Percentiles rank a stretch among this genome's conserved stretches.
Evolutionary conservation across 2,888 invertebrate genomes (phyloP).

Genomic region (Tanypteryx hageni): DNA sequence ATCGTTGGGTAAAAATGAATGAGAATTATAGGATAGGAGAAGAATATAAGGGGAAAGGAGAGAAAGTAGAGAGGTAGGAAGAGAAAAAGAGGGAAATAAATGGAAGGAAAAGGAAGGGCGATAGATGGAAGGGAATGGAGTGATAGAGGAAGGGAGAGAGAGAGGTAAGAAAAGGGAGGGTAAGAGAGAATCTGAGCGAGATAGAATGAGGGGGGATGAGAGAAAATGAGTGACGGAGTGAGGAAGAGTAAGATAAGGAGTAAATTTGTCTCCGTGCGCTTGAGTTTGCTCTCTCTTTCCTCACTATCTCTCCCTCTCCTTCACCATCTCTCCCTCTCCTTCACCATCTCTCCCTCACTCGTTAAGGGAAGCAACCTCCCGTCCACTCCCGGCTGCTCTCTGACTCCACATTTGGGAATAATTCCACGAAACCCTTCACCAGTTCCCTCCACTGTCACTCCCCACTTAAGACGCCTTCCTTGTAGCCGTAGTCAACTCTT

Average conservation of each 20-base stretch:
- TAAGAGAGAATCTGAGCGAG: neutral
- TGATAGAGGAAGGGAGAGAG: neutral
- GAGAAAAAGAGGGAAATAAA: neutral
- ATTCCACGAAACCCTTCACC: constrained; percentile 19
- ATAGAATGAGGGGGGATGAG: neutral
- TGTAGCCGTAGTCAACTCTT: neutral
- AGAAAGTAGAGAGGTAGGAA: neutral
- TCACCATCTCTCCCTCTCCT: neutral
- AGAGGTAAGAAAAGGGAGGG: neutral
- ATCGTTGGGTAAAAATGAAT: neutral
- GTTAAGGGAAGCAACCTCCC: neutral
- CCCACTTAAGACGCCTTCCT: neutral
- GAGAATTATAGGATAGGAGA: neutral
- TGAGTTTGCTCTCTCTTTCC: neutral
- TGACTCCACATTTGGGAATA: constrained; percentile 11
- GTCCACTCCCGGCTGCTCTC: constrained; percentile 3
- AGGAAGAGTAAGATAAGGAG: neutral
- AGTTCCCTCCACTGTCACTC: neutral
- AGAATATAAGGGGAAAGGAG: neutral
- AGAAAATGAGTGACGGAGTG: neutral
- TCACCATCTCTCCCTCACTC: neutral
- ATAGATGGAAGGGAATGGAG: neutral
- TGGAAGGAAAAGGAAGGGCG: neutral
- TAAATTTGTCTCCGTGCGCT: neutral
- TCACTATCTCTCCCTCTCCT: neutral